Conservation (phyloP, 2,797 vertebrate genomes). For the Rachycentron canadum region DNA sequence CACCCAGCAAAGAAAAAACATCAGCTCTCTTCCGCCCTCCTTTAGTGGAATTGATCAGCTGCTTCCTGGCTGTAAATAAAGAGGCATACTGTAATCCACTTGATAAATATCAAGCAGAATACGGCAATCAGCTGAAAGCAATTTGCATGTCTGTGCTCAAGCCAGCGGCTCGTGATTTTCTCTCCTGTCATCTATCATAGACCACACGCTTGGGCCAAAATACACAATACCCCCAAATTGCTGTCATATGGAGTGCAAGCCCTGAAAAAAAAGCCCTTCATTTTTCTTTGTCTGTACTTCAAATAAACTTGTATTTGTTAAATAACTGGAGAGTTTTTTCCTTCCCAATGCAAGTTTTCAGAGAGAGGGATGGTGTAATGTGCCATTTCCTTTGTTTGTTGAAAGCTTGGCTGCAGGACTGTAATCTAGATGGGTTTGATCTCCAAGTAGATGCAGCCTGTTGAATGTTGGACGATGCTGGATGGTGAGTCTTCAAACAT, state of each 20-base stretch:
- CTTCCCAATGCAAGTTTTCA: constrained; percentile 79
- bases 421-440: constrained; percentile 75
- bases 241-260: constrained; percentile 93
- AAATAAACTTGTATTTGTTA: constrained; percentile 93
- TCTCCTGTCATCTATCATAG: constrained; percentile 94
- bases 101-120: constrained; percentile 91
- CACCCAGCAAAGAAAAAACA: constrained; percentile 61
- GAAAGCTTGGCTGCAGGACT: constrained; percentile 79
- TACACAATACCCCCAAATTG: constrained; percentile 95
- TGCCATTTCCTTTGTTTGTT: constrained; percentile 87
- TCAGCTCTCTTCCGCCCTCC: constrained; percentile 44
- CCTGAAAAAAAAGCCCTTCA: constrained; percentile 86
- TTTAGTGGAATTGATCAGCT: constrained; percentile 77
- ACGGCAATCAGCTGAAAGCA: constrained; percentile 92
- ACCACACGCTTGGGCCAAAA: constrained; percentile 89
- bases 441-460: constrained; percentile 66
- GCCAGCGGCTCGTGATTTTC: constrained; percentile 90
- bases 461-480: constrained; percentile 60
- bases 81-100: constrained; percentile 80
- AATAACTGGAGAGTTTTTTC: constrained; percentile 85
- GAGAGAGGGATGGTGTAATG: constrained; percentile 82
- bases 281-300: constrained; percentile 86
- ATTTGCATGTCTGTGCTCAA: constrained; percentile 88
- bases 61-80: constrained; percentile 79
- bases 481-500: constrained; percentile 54